A percentile compares a stretch with the other conserved stretches of the same genome.
These are phyloP conservation scores for Cataglyphis rosenhaueri DNA, from an alignment of 2,888 invertebrate genomes.

Conservation along the genomic window DNA sequence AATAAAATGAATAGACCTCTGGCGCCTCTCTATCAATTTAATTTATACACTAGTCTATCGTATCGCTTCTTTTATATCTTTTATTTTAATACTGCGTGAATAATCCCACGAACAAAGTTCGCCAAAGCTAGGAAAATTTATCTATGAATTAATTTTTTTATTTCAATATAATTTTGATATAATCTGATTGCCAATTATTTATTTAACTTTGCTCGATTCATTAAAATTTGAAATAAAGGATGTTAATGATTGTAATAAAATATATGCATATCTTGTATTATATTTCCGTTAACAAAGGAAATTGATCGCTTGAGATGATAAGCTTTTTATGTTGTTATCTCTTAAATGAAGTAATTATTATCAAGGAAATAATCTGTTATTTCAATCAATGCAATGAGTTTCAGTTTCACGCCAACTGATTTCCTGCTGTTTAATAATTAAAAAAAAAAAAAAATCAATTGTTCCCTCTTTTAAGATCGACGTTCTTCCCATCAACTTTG, in stretches of 20 bases:
- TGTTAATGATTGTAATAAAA: background rate
- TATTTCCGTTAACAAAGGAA: background rate
- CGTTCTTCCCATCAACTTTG: background rate
- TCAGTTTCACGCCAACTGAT: background rate
- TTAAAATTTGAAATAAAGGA: background rate
- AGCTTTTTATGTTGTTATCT: background rate
- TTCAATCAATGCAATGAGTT: background rate
- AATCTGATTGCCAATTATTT: background rate
- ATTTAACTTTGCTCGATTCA: background rate
- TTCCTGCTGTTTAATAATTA: conserved; percentile 21
- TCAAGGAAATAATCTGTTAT: background rate
- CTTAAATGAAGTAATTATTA: background rate
- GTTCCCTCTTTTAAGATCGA: background rate
- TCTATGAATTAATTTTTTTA: background rate
- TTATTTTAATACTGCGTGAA: conserved; percentile 21
- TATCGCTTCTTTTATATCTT: background rate
- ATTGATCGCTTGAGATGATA: background rate
- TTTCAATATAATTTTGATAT: background rate
- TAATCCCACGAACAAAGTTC: background rate
- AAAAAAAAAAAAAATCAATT: conserved; percentile 28
- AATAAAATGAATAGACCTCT: conserved; percentile 38
- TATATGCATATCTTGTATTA: background rate
- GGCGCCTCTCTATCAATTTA: conserved; percentile 9
- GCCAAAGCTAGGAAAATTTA: background rate
- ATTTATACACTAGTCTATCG: conserved; percentile 26